phyloP scores from a whole-genome alignment of 2,888 invertebrate genomes.

The Callosobruchus maculatus region DNA sequence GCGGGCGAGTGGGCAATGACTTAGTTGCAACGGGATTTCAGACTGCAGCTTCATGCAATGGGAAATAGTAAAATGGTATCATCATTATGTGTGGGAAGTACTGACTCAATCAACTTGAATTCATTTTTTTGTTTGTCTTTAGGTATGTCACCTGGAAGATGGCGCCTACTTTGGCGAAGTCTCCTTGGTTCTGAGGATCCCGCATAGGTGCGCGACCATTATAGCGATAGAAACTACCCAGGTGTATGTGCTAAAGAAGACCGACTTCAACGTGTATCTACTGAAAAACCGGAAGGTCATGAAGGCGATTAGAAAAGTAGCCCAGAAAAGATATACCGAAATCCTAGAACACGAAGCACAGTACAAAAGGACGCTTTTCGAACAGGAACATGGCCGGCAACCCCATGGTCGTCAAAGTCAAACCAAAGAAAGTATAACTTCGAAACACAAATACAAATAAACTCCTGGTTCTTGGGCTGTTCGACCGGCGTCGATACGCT shows the following conservation, averaged over 20 bases:
- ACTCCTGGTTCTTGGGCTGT: too few species aligned
- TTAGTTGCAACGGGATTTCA: too few species aligned
- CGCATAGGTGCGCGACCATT: slow-evolving; percentile 56
- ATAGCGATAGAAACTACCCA: slow-evolving; percentile 60
- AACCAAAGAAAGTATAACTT: too few species aligned
- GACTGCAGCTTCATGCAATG: too few species aligned
- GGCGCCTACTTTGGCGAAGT: slow-evolving; percentile 58
- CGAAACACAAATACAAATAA: too few species aligned
- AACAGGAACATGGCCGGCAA: slow-evolving; percentile 3
- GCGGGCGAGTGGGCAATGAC: too few species aligned
- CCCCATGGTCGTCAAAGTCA: too few species aligned
- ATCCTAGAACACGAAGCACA: slow-evolving; percentile 17
- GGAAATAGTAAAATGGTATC: too few species aligned
- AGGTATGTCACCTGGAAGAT: slow-evolving; percentile 18
- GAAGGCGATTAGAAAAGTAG: slow-evolving; percentile 12
- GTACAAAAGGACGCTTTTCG: slow-evolving; percentile 22
- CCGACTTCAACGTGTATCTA: slow-evolving; percentile 49
- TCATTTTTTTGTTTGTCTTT: too few species aligned
- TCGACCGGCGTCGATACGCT: too few species aligned
- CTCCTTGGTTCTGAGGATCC: slow-evolving; percentile 55
- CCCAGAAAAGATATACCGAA: slow-evolving; percentile 17
- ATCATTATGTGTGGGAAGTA: too few species aligned
- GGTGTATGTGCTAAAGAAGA: slow-evolving; percentile 56
- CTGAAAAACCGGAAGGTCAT: slow-evolving; percentile 17
- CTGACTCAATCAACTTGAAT: too few species aligned